A percentile compares a stretch with the other conserved stretches of the same genome.
These are phyloP conservation scores for Cottoperca gobio DNA, from an alignment of 2,797 vertebrate species.

Conservation along the genomic window DNA sequence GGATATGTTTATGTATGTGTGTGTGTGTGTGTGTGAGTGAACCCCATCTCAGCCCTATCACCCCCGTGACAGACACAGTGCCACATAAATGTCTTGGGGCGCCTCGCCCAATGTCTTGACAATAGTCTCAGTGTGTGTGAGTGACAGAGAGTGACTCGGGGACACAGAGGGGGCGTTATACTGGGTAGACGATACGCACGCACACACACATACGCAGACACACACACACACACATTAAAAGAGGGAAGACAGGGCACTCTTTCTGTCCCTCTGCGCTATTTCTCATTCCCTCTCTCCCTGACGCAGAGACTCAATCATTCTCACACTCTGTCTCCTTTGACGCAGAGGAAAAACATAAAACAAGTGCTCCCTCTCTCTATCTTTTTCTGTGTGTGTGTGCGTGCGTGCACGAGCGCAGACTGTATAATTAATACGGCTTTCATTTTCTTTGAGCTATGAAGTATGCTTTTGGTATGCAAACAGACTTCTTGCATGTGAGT, in stretches of 20 bases:
- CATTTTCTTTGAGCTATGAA: constrained; percentile 76
- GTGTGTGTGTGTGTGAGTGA: constrained; percentile 51
- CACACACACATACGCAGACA: constrained; percentile 43
- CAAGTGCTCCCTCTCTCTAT: constrained; percentile 59
- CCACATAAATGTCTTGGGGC: constrained; percentile 80
- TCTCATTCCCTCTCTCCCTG: constrained; percentile 74
- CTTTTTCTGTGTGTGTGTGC: background rate
- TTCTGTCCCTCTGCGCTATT: constrained; percentile 76
- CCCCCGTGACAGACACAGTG: constrained; percentile 80
- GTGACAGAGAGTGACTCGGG: constrained; percentile 76
- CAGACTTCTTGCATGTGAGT: constrained; percentile 59
- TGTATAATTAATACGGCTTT: constrained; percentile 80
- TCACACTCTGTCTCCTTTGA: constrained; percentile 76
- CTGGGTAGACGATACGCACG: constrained; percentile 70
- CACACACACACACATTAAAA: constrained; percentile 47
- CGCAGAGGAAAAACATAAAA: constrained; percentile 77
- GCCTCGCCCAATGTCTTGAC: constrained; percentile 77
- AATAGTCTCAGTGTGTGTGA: constrained; percentile 85
- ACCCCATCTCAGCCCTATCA: constrained; percentile 73
- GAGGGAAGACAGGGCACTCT: constrained; percentile 81
- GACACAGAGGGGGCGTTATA: constrained; percentile 84
- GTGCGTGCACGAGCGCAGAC: constrained; percentile 34
- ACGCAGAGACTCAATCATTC: constrained; percentile 82
- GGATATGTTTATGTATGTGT: constrained; percentile 25
- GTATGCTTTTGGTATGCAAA: constrained; percentile 81